Evolutionary conservation across 2,113 vertebrate genomes (phyloP), one percentile per base, ranked within the genome.

Genomic region (Rhombomys opimus): DNA sequence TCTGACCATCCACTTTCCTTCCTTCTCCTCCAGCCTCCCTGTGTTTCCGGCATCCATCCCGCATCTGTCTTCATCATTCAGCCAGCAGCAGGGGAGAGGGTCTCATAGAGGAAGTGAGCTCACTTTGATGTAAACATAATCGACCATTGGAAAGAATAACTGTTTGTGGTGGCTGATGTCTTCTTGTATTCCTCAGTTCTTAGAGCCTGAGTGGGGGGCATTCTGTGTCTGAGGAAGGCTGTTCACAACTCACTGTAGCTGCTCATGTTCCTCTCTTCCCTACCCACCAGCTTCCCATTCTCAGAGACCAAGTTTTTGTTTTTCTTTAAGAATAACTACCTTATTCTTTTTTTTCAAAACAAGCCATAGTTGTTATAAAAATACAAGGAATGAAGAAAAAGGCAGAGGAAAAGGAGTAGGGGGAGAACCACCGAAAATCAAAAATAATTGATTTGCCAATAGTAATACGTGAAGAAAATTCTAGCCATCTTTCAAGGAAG

Each of bases 341-440:
- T 35, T 63, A 85, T 91, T 68, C 7, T 68, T 67, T 75, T 67
- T 73, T 50, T 22, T 38, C n/a, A 86, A 93, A 94, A 80, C 68
- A 25, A 93, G 7, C 84, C 17, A 38, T 52, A 80, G 63, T 72
- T 70, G 27, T 59, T 85, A 54, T 80, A 61, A 68, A 96, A 93
- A 77, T 30, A 59, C 27, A 72, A 95, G 23, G 18, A 91, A 59
- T 87, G 8, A 4, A 93, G 52, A 81, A 87, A 87, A 90, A 89
- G 57, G 35, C 27, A 91, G 46, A 89, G 27, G 65, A n/a, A 87
- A 94, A 76, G 14, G 80, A 18, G 54, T 59, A 35, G 8, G 41
- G 2, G 27, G 73, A 25, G 61, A 54, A 57, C 41, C 54, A 68
- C 13, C 18, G 4, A 27, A 82, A 63, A 35, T 13, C 32, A 63